Base-by-base conservation (phyloP, 2,113 vertebrate species). In the Trogon melanurus region DNA sequence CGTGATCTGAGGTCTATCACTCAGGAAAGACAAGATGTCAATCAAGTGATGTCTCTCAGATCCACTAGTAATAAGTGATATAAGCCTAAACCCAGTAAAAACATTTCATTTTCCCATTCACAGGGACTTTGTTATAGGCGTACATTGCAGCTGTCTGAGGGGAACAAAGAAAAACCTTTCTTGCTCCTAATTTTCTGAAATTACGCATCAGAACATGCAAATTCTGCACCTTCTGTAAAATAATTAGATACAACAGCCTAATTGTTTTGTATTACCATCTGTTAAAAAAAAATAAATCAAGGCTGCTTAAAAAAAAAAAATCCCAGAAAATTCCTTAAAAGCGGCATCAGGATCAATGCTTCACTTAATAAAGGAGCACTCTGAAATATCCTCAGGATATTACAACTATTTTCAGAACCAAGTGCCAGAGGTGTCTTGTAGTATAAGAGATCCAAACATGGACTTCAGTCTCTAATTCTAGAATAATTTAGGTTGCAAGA, bases 61-160 rank as follows among this genome's bases (percentile, higher is more conserved):
- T 56, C 32, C 22, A 27, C 27, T n/a, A 5, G 34, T 11, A 60
- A 19, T 47, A 83, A 81, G 21, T 3, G 0, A 44, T 51, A 0
- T 1, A 61, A 86, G 4, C 22, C 19, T 22, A 83, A 82, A 69
- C 4, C 5, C 2, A 1, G 11, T 19, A 48, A 48, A 81, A 80
- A 38, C 21, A 69, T 21, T 76, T 61, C 44, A 9, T 5, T 16
- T 73, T 65, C 7, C 16, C 19, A 50, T 50, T 79, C 62, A 50
- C 8, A 9, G 9, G 25, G 41, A 58, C 32, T 7, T 83, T 79
- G 14, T 47, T 38, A 30, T 3, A 62, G 17, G 72, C 22, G 27
- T 3, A 38, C 2, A 30, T 9, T 74, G 64, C 41, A 89, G 12
- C 18, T 70, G 9, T 34, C 57, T 3, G n/a, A 84, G 78, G 51